These are phyloP conservation scores for Lophotis ruficrista DNA, from an alignment of 2,113 vertebrate species.

Conservation along the genomic window DNA sequence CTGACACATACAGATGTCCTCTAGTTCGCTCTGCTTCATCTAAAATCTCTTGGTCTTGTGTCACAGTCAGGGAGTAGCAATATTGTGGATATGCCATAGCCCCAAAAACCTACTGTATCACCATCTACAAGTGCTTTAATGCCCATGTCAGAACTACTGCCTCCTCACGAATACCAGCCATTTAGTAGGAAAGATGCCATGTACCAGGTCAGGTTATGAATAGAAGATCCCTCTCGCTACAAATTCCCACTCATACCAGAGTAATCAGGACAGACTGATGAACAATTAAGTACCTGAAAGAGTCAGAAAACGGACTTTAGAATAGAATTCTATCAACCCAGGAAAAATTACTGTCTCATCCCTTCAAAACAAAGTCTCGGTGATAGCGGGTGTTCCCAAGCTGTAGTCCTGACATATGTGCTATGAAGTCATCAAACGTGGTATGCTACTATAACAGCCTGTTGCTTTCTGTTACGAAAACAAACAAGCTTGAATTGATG, in stretches of 20 bases:
- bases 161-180: not conserved
- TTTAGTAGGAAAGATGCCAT: not conserved
- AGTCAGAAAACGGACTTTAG: not conserved
- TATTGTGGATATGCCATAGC: not conserved
- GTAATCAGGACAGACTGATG: not conserved
- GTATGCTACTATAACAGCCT: not conserved
- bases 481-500: not conserved
- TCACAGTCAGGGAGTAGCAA: not conserved
- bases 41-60: not conserved
- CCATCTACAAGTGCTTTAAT: not conserved
- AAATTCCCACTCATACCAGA: not conserved
- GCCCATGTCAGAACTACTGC: not conserved
- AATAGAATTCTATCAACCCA: not conserved
- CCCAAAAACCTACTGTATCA: not conserved
- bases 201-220: not conserved
- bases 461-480: not conserved
- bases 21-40: not conserved
- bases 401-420: not conserved
- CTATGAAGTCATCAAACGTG: not conserved
- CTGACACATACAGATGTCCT: not conserved
- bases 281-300: not conserved
- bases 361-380: not conserved
- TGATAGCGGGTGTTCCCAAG: not conserved
- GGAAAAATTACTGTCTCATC: not conserved
- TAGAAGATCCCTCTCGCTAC: not conserved